Conservation (phyloP, 1,140 invertebrate genomes). For the Tetramorium alpestre region DNA sequence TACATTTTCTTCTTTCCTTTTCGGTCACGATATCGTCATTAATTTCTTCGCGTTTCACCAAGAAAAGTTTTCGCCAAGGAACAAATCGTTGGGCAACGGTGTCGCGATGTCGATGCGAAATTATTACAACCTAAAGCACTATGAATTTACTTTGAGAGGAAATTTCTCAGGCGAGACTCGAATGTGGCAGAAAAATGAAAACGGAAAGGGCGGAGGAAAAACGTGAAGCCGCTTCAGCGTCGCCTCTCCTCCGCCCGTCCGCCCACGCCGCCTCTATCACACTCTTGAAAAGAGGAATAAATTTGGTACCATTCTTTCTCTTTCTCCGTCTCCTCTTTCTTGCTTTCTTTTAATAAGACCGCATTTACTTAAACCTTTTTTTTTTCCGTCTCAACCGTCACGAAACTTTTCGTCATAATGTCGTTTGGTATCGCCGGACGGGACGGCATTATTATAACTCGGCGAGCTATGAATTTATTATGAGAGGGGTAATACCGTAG, state of each 20-base stretch:
- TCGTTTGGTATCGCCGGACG: constrained; percentile 14
- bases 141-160: constrained; percentile 50
- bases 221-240: constrained; percentile 14
- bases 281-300: constrained; percentile 47
- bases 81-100: neutral
- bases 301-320: constrained; percentile 32
- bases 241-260: neutral
- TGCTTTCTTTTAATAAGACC: constrained; percentile 11
- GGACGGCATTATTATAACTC: constrained; percentile 45
- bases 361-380: constrained; percentile 20
- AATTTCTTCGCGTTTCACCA: constrained; percentile 18
- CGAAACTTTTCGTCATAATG: constrained; percentile 49
- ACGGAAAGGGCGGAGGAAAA: constrained; percentile 28
- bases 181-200: constrained; percentile 40
- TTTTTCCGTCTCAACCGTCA: constrained; percentile 3
- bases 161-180: constrained; percentile 40
- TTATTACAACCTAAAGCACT: constrained; percentile 41
- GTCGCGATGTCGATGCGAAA: constrained; percentile 5
- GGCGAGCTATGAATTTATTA: constrained; percentile 47
- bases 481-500: constrained; percentile 17
- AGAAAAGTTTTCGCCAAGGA: neutral
- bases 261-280: neutral
- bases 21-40: neutral
- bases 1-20: neutral
- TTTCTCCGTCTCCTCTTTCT: neutral